Conservation (phyloP, 1,140 invertebrate genomes). For the Tribolium madens region DNA sequence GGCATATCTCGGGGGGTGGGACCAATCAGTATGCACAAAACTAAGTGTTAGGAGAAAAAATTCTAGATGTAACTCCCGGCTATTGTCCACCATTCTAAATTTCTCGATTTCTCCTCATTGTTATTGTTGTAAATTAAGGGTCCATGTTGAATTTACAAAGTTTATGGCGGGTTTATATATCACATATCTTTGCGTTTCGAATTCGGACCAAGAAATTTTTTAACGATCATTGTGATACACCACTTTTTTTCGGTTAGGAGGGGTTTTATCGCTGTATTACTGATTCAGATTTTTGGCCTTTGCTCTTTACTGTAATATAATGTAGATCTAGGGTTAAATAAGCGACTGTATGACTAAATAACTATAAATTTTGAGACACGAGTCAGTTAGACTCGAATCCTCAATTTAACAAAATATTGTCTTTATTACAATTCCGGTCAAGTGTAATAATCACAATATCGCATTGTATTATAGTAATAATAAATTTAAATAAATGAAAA, state of each 20-base stretch:
- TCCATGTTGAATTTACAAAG: conserved; percentile 46
- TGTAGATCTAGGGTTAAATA: conserved; percentile 7
- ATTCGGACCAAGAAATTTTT: conserved; percentile 17
- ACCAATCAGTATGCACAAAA: conserved; percentile 44
- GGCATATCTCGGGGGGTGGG: conserved; percentile 16
- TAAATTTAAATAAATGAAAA: conserved; percentile 19
- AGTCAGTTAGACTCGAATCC: no score
- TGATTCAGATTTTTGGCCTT: conserved; percentile 42
- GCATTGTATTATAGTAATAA: conserved; percentile 36
- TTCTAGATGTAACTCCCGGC: conserved; percentile 9
- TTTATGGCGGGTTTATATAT: conserved; percentile 39
- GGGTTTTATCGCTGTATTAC: conserved; percentile 32
- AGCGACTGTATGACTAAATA: conserved; percentile 39
- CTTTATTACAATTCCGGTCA: neutral
- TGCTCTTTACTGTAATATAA: conserved; percentile 44
- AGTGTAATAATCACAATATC: neutral
- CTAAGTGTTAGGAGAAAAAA: neutral
- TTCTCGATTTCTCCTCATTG: neutral
- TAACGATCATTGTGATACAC: conserved; percentile 43
- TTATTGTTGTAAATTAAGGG: conserved; percentile 40
- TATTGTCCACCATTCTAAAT: conserved; percentile 39
- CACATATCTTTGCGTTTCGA: neutral
- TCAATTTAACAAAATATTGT: neutral
- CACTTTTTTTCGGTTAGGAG: neutral
- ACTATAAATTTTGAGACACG: conserved; percentile 21